Evolutionary conservation across 2,888 invertebrate species (phyloP).

Genomic region (Rutpela maculata): DNA sequence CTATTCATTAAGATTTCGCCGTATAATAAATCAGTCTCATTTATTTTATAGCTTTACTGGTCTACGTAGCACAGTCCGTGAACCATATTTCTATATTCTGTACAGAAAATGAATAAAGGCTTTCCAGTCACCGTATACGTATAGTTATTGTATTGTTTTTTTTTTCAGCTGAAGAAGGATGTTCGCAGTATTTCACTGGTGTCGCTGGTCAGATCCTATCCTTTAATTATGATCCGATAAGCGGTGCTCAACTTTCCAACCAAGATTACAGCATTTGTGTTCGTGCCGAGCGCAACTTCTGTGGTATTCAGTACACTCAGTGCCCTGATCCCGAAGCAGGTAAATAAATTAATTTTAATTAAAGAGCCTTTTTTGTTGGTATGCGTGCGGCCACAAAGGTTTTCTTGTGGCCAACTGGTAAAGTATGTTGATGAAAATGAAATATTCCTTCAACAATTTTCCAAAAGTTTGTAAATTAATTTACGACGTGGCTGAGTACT

Average conservation of each 20-base stretch:
- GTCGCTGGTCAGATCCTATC: constrained; percentile 88
- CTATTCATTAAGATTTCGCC: too few relatives aligned
- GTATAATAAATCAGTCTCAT: too few relatives aligned
- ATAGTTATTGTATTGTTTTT: constrained; percentile 6
- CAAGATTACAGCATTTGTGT: constrained; percentile 93
- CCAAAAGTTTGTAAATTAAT: neutral
- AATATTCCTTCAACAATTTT: neutral
- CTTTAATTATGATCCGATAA: constrained; percentile 87
- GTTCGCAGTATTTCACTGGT: constrained; percentile 87
- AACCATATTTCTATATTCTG: too few relatives aligned
- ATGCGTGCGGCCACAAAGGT: constrained; percentile 24
- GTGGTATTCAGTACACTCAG: constrained; percentile 88
- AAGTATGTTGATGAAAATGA: constrained; percentile 2
- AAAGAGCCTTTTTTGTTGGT: neutral
- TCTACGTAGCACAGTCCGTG: too few relatives aligned
- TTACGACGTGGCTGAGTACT: neutral
- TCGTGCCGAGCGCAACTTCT: constrained; percentile 89
- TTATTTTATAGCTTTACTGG: too few relatives aligned
- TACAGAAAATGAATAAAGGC: too few relatives aligned
- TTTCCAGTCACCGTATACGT: neutral
- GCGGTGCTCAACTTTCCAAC: constrained; percentile 88
- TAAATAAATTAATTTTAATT: constrained; percentile 36
- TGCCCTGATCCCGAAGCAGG: constrained; percentile 77
- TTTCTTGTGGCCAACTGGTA: neutral
- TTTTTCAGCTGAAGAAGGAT: constrained; percentile 83